phyloP scores from a whole-genome alignment of 2,797 vertebrate species.

The Labeo calbasu region DNA sequence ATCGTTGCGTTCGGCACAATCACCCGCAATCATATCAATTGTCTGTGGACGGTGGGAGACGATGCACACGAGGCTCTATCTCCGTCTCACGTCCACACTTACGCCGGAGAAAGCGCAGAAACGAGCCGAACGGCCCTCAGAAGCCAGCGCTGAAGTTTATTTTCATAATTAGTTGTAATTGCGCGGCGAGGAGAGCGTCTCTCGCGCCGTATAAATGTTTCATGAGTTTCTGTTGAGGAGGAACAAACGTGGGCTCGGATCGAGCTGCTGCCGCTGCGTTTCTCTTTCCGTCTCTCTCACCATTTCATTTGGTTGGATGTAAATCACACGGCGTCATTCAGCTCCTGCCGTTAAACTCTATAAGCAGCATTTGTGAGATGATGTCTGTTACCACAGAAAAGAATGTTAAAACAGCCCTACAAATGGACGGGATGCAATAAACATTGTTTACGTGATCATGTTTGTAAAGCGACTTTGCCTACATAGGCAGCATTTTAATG shows the following conservation, averaged over 20 bases:
- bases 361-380: no score
- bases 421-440: not conserved
- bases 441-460: not conserved
- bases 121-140: constrained; percentile 19
- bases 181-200: constrained; percentile 36
- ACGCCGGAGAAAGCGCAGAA: constrained; percentile 33
- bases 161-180: constrained; percentile 68
- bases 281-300: constrained; percentile 5
- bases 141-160: constrained; percentile 59
- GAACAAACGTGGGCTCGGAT: constrained; percentile 43
- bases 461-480: not conserved
- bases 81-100: constrained; percentile 37
- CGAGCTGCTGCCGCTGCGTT: not conserved
- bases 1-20: constrained; percentile 57
- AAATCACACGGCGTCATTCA: not conserved
- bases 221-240: constrained; percentile 47
- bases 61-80: constrained; percentile 45
- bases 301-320: not conserved
- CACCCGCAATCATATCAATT: constrained; percentile 62
- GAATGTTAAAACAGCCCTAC: no score
- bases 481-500: not conserved
- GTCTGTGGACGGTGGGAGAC: constrained; percentile 43
- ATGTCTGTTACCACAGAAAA: no score
- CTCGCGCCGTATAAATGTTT: constrained; percentile 56
- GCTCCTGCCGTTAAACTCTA: no score